Evolutionary conservation across 2,113 vertebrate species (phyloP).

Genomic region (Mesembrinibis cayennensis): DNA sequence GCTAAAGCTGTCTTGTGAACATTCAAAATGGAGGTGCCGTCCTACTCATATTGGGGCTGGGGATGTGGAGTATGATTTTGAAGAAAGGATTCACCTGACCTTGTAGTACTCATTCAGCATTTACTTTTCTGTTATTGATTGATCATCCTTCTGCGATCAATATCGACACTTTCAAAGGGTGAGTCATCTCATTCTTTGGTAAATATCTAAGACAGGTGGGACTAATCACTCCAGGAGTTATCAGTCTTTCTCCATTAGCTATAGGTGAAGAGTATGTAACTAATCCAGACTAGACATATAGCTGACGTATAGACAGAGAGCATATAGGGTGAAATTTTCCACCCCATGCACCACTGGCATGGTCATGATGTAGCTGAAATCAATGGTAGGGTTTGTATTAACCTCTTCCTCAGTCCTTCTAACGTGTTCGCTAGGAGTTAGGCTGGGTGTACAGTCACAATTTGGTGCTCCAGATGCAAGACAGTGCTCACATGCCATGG

Average conservation of each 20-base stretch:
- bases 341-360: background rate
- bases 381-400: background rate
- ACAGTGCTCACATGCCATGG: background rate
- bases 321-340: background rate
- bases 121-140: background rate
- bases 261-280: background rate
- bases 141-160: background rate
- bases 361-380: background rate
- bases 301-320: background rate
- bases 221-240: background rate
- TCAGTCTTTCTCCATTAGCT: background rate
- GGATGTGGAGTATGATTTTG: background rate
- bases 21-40: rapidly evolving
- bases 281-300: background rate
- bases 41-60: background rate
- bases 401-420: background rate
- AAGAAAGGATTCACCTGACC: background rate
- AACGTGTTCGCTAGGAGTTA: background rate
- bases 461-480: background rate
- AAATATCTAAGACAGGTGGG: background rate
- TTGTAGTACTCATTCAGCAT: background rate
- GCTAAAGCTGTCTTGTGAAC: background rate
- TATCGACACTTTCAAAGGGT: background rate
- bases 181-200: background rate
- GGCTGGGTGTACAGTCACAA: background rate